Conservation (phyloP, 2,113 vertebrate species). For the Grus americana region DNA sequence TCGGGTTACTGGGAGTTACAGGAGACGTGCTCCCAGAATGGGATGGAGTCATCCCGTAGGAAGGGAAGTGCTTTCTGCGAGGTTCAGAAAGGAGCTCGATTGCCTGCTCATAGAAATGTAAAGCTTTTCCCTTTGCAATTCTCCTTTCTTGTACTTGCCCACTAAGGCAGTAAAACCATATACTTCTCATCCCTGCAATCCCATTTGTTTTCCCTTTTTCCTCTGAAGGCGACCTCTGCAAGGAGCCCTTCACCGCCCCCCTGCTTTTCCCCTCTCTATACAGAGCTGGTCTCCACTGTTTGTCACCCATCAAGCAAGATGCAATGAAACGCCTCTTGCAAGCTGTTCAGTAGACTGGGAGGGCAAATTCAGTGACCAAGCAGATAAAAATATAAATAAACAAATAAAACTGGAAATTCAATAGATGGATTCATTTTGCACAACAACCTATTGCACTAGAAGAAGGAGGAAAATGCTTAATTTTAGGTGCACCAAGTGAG, state of each 20-base stretch:
- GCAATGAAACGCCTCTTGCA: not conserved
- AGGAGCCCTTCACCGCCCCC: slow-evolving; percentile 40
- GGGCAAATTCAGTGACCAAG: not conserved
- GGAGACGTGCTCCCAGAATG: not conserved
- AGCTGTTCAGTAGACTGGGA: rapidly evolving
- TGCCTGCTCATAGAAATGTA: slow-evolving; percentile 49
- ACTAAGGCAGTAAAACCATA: slow-evolving; percentile 65
- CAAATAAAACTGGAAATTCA: not conserved
- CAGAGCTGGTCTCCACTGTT: not conserved
- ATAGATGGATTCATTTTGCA: not conserved
- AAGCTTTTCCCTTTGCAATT: slow-evolving; percentile 39
- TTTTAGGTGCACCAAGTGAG: not conserved
- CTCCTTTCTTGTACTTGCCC: slow-evolving; percentile 55
- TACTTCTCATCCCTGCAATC: slow-evolving; percentile 31
- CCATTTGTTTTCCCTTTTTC: slow-evolving; percentile 37
- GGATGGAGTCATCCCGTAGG: not conserved
- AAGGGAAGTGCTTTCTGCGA: not conserved
- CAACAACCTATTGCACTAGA: not conserved
- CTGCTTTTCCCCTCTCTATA: not conserved
- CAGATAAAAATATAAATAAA: not conserved
- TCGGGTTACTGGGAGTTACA: not conserved
- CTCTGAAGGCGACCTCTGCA: slow-evolving; percentile 34
- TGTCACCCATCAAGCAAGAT: not conserved
- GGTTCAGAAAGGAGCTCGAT: not conserved
- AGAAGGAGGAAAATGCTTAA: not conserved